Base-by-base conservation (phyloP, 1,140 invertebrate species). In the Rhopalosiphum maidis region DNA sequence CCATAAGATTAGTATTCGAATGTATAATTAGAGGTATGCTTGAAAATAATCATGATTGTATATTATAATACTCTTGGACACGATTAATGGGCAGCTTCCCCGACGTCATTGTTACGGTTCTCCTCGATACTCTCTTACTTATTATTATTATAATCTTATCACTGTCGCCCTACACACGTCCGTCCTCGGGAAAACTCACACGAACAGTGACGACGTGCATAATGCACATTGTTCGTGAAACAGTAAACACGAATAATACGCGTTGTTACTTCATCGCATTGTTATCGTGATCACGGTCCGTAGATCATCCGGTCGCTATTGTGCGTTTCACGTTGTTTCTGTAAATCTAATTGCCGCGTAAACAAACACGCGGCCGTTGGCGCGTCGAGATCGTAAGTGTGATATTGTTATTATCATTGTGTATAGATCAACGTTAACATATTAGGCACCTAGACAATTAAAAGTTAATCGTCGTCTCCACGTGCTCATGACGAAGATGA, bases 121-220 rank as follows among this genome's bases (percentile, higher is more conserved):
- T 87, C 30, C 46, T 87, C 43, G 9, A 21, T 51, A 23, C 43
- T 30, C 41, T 25, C 41, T 88, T 51, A 51, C 48, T 2, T 51
- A 51, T 51, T 51, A 21, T 51, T 48, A 48, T 48, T 48, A 48
- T 11, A 46, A 0, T 46, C 11, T 51, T 51, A 51, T 88, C 48
- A 88, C 86, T 51, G n/a, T 68, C 86, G 46, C n/a, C n/a, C 18
- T 41, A 41, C 41, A 25, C 83, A 82, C 83, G 41, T 43, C 3
- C 82, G 86, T 88, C 86, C 46, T 51, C 86, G 86, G 86, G 46
- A 88, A 88, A 51, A 88, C 30, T 51, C 83, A 18, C 41, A 35
- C 82, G 82, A 41, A 37, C 9, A 85, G 9, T 23, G 82, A 25
- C 82, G 37, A 85, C 9, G 82, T 25, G 35, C 22, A 41, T 22